These are phyloP conservation scores for Scatophagus argus DNA, from an alignment of 2,113 vertebrate species.

Conservation along the genomic window DNA sequence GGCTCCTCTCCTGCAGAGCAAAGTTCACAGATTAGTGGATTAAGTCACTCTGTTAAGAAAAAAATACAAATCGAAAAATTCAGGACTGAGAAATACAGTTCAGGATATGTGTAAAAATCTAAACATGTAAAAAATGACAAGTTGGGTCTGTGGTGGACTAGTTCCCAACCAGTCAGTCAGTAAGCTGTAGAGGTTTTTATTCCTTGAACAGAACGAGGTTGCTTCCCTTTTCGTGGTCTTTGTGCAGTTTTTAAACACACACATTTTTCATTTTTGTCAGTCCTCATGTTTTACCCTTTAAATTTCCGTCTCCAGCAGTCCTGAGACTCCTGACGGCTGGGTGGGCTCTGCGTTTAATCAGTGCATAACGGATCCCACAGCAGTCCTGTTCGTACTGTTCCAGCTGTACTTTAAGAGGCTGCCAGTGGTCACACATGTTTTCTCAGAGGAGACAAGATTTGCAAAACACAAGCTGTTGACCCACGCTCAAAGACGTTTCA, in stretches of 20 bases:
- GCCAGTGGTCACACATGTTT: conserved; percentile 74
- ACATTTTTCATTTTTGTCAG: not conserved
- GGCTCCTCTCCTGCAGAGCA: no score
- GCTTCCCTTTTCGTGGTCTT: not conserved
- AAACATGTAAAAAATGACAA: not conserved
- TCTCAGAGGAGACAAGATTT: conserved; percentile 58
- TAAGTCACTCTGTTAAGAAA: no score
- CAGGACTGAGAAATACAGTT: no score
- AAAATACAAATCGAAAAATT: no score
- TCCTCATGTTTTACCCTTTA: not conserved
- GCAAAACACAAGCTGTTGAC: conserved; percentile 48
- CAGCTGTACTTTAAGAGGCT: conserved; percentile 69
- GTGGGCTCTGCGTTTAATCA: conserved; percentile 38
- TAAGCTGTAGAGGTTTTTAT: not conserved
- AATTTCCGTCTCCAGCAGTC: conserved; percentile 14
- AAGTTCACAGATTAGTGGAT: no score
- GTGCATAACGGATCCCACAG: conserved; percentile 42
- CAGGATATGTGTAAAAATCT: no score
- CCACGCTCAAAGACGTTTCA: conserved; percentile 37
- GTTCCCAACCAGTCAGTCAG: not conserved
- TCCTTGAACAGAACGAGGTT: not conserved
- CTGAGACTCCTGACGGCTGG: conserved; percentile 17
- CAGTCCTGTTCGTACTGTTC: conserved; percentile 24
- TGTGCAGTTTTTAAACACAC: not conserved
- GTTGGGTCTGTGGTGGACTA: not conserved